Evolutionary conservation across 2,888 invertebrate genomes (phyloP), one percentile per base, ranked within the genome.

Genomic region (Tubulanus polymorphus): DNA sequence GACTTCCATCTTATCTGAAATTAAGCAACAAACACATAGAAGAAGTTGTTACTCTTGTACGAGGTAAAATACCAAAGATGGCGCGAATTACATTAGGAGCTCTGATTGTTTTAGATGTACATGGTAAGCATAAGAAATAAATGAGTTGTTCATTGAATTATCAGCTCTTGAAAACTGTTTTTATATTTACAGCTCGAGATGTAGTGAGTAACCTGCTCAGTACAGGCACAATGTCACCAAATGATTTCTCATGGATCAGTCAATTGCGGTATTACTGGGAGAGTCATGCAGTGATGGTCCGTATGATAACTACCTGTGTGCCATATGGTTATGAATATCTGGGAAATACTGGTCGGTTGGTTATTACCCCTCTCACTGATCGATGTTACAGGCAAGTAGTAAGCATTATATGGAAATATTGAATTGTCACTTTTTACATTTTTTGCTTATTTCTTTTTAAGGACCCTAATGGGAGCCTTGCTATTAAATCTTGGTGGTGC

Each of bases 361-460:
- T 79, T 49, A 79, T 79, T 54, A 79, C 79, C 8, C 78, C 78
- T 2, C 71, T 79, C 8, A 79, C 79, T 23, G 78, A 79, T 58
- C 67, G 79, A 54, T 79, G 79, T 59, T 79, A 78, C 68, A 71
- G 75, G 74, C 75, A 50, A 54, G 55, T 29, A 25, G 5, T 27
- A 18, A 29, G 6, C n/a, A 12, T 35, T 15, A 12, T 35, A 15
- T 35, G 35, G n/a, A 35, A 35, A 35, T 35, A 15, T 12, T 35
- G 35, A 35, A 35, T n/a, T 35, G 35, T 35, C n/a, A n/a, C 12
- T 12, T n/a, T 35, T 35, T 35, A n/a, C n/a, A n/a, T 35, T 35
- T 35, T 35, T 12, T 28, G 23, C 29, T 56, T 23, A 26, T 8
- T 48, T 30, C 35, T 28, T n/a, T 51, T 53, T 6, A 54, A 74